phyloP scores from a whole-genome alignment of 2,888 invertebrate species.

The Stenolophus ochropezus region DNA sequence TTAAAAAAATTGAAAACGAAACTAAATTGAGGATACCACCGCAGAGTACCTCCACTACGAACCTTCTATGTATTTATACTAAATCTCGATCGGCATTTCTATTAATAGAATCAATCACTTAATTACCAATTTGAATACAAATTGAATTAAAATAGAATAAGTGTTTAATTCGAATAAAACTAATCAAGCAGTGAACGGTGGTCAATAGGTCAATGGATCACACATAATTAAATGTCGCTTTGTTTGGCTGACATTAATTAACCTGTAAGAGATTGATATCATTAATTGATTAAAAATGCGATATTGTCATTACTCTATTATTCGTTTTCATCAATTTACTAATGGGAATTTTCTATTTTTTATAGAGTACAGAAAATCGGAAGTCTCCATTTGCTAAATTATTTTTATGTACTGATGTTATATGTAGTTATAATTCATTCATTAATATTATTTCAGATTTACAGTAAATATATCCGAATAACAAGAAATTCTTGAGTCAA shows the following conservation, averaged over 20 bases:
- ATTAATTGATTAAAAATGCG: neutral
- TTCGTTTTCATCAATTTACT: neutral
- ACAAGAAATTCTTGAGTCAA: too few relatives aligned
- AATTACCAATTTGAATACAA: constrained; percentile 19
- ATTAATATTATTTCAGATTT: too few relatives aligned
- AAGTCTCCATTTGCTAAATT: too few relatives aligned
- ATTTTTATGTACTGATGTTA: too few relatives aligned
- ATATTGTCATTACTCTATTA: neutral
- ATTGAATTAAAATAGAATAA: neutral
- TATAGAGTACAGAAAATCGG: too few relatives aligned
- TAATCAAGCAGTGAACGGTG: neutral
- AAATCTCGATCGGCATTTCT: neutral
- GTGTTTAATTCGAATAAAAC: neutral
- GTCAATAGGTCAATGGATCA: constrained; percentile 17
- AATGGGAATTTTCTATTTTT: too few relatives aligned
- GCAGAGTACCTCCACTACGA: too few relatives aligned
- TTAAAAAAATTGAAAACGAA: too few relatives aligned
- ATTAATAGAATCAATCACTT: neutral
- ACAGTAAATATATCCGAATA: too few relatives aligned
- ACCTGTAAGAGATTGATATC: neutral
- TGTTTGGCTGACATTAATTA: neutral
- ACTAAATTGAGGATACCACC: too few relatives aligned
- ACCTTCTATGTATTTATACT: neutral
- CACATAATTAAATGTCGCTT: constrained; percentile 6
- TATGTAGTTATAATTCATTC: too few relatives aligned